These are phyloP conservation scores for Morelia viridis DNA, from an alignment of 2,797 vertebrate genomes.

Conservation along the genomic window DNA sequence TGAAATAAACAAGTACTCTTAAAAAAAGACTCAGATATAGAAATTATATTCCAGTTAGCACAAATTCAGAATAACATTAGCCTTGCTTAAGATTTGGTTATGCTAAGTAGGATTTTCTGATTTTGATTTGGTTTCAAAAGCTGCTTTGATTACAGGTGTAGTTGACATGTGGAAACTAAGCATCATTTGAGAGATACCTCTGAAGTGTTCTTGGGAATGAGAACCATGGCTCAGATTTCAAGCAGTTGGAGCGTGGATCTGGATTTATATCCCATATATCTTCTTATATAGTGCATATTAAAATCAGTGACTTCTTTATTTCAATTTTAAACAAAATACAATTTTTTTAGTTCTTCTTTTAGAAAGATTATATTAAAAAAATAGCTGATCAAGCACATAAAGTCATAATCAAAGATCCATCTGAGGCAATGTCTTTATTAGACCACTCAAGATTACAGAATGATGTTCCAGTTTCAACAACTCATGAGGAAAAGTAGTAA, in stretches of 20 bases:
- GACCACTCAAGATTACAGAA: background rate
- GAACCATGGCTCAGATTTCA: background rate
- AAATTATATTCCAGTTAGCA: background rate
- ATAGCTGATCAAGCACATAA: background rate
- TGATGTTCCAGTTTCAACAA: background rate
- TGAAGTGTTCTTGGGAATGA: background rate
- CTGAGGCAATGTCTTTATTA: background rate
- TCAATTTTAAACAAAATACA: background rate
- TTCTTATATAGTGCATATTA: background rate
- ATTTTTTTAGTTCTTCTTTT: background rate
- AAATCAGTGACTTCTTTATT: background rate
- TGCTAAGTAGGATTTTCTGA: background rate
- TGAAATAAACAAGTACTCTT: background rate
- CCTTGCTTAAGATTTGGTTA: background rate
- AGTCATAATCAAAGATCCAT: background rate
- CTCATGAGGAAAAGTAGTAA: background rate
- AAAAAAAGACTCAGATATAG: background rate
- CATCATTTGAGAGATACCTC: background rate
- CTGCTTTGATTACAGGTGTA: background rate
- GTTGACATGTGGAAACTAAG: background rate
- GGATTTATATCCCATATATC: background rate
- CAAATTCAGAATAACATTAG: background rate
- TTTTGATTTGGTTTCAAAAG: background rate
- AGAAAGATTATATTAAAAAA: background rate
- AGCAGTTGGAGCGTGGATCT: background rate